phyloP scores from a whole-genome alignment of 1,140 invertebrate species.

The Brachionus rotundiformis region DNA sequence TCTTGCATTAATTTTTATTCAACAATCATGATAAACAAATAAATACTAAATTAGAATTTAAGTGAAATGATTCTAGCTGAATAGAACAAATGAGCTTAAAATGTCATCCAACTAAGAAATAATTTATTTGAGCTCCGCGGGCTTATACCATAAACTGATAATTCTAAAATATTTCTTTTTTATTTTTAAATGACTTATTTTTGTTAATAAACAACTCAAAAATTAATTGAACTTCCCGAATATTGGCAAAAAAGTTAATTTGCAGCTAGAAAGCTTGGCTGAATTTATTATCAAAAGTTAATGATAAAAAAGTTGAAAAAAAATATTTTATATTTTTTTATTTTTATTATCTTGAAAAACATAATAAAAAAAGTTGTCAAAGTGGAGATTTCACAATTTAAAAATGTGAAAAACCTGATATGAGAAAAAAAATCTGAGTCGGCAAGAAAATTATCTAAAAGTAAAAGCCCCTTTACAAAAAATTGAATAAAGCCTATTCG shows the following conservation, averaged over 20 bases:
- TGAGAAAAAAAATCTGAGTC: neutral
- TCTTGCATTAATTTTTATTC: conserved; percentile 20
- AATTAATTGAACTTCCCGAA: conserved; percentile 48
- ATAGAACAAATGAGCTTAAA: conserved; percentile 3
- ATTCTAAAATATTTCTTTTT: neutral
- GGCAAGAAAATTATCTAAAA: conserved; percentile 3
- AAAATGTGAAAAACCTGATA: conserved; percentile 14
- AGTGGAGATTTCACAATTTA: neutral
- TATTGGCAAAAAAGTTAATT: conserved; percentile 17
- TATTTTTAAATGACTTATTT: neutral
- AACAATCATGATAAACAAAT: conserved; percentile 20
- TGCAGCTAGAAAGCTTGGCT: conserved; percentile 3
- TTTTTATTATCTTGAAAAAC: conserved; percentile 4
- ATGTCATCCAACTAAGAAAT: neutral
- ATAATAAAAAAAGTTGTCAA: neutral
- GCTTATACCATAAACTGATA: neutral
- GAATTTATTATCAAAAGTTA: conserved; percentile 7
- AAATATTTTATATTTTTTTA: neutral
- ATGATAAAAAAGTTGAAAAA: neutral
- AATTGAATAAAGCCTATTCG: neutral
- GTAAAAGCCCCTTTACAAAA: neutral
- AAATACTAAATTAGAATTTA: conserved; percentile 18
- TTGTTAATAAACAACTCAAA: conserved; percentile 33
- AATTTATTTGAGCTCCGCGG: neutral
- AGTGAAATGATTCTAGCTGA: conserved; percentile 12